Base-by-base conservation (phyloP, 2,113 vertebrate genomes). In the Lota lota region DNA sequence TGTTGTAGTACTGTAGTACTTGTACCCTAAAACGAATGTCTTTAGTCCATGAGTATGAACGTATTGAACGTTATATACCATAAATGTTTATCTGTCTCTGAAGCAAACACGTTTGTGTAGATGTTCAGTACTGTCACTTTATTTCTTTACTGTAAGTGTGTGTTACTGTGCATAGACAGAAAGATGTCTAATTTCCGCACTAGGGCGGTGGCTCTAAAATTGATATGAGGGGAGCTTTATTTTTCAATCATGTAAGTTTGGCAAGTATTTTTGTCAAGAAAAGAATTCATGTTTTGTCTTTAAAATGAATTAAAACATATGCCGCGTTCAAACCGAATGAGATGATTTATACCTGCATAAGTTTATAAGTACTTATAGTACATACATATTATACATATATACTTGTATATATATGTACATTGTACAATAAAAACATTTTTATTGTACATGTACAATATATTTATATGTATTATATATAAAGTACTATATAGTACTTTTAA, bases 1-100 rank as follows among this genome's bases (percentile, higher is more conserved):
- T 83, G 86, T 84, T 86, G 84, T 89, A 85, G 87, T 93, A 93
- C 91, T 93, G 84, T 89, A 85, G 87, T 93, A 93, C 91, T 93
- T 2, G 79, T 84, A 87, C 77, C 61, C 77, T 81, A 78, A 70
- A 70, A 78, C 77, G 28, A 78, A 86, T 77, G 78, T 88, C 90
- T 93, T 87, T 87, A 81, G 84, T 87, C 79, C 82, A 79, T 54
- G 80, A 80, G 74, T 85, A 76, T 78, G 68, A 80, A 71, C 68
- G 68, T 82, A 73, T 81, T 74, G 70, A 87, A 85, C 85, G 79
- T 88, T 82, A 0, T 82, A 69, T 78, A 73, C 71, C 70, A 81
- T 84, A 81, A 85, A 72, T 83, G 77, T 79, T 63, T 67, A 33
- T 33, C 28, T 33, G 72, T 83, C 81, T 82, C 75, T 81, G 78